Conservation (phyloP, 2,797 vertebrate genomes). For the Melanogrammus aeglefinus region DNA sequence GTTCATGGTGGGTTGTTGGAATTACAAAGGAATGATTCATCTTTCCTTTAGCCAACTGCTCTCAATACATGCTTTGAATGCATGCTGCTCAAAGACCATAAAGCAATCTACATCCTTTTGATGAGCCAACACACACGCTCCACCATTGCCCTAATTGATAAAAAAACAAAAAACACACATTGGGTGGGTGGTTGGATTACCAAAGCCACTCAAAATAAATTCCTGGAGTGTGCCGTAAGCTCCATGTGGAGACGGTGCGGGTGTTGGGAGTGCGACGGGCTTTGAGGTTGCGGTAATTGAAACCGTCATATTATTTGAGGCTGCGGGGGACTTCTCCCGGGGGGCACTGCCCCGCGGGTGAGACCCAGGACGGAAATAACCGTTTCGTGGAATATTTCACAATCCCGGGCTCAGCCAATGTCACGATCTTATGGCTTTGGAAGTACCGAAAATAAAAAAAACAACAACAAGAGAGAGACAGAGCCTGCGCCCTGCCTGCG, state of each 20-base stretch:
- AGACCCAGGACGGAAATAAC: not conserved
- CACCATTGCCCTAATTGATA: not conserved
- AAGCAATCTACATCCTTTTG: not conserved
- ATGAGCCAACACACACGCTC: not conserved
- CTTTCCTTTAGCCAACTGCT: not conserved
- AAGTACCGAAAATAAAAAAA: not conserved
- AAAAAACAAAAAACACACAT: not conserved
- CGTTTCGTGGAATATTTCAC: not conserved
- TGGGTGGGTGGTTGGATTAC: not conserved
- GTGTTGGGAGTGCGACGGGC: not conserved
- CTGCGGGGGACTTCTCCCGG: not conserved
- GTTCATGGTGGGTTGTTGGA: not conserved
- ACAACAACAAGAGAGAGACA: not conserved
- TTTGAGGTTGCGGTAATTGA: not conserved
- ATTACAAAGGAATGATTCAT: not conserved
- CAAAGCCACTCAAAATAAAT: not conserved
- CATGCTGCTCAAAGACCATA: not conserved
- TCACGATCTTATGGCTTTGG: not conserved
- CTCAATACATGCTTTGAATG: not conserved
- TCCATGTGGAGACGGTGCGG: not conserved
- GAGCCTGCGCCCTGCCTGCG: not conserved
- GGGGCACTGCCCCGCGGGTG: not conserved
- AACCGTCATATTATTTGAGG: not conserved
- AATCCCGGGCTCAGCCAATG: not conserved
- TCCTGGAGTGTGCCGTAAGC: not conserved